phyloP scores from a whole-genome alignment of 35 echinoderm and acorn worm genomes.

The Holothuria glaberrima region DNA sequence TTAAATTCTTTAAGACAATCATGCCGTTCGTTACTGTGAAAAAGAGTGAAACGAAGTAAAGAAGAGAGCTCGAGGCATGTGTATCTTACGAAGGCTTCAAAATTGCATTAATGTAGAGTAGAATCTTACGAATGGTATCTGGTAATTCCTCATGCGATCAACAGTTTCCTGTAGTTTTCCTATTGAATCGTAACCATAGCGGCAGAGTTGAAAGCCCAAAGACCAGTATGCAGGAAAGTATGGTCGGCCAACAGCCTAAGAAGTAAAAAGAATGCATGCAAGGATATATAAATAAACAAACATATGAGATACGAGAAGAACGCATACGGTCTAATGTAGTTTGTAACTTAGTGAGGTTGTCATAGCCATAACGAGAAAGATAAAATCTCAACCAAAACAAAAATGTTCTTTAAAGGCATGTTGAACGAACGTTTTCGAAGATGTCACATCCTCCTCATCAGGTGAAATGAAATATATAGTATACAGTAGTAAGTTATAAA shows the following conservation, averaged over 20 bases:
- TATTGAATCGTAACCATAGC: slow-evolving; percentile 91
- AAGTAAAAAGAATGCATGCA: neutral
- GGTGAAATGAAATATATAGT: too few relatives aligned
- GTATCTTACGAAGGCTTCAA: too few relatives aligned
- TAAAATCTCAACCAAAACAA: slow-evolving; percentile 95
- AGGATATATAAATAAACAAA: too few relatives aligned
- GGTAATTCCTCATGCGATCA: slow-evolving; percentile 69
- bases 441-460: too few relatives aligned
- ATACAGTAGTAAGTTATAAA: too few relatives aligned
- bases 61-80: too few relatives aligned
- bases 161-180: slow-evolving; percentile 72
- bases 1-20: too few relatives aligned
- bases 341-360: slow-evolving; percentile 61
- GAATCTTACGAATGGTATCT: slow-evolving; percentile 90
- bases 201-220: slow-evolving; percentile 92
- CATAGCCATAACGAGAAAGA: slow-evolving; percentile 92
- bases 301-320: too few relatives aligned
- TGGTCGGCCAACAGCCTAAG: slow-evolving; percentile 84
- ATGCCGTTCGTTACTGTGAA: too few relatives aligned
- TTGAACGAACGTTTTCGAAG: too few relatives aligned
- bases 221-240: slow-evolving; percentile 94
- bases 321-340: slow-evolving; percentile 75
- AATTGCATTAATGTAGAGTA: neutral
- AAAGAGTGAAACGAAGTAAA: neutral
- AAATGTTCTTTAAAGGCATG: too few relatives aligned